phyloP scores from a whole-genome alignment of 1,140 invertebrate species.

The Diplogasteroides magnus region DNA sequence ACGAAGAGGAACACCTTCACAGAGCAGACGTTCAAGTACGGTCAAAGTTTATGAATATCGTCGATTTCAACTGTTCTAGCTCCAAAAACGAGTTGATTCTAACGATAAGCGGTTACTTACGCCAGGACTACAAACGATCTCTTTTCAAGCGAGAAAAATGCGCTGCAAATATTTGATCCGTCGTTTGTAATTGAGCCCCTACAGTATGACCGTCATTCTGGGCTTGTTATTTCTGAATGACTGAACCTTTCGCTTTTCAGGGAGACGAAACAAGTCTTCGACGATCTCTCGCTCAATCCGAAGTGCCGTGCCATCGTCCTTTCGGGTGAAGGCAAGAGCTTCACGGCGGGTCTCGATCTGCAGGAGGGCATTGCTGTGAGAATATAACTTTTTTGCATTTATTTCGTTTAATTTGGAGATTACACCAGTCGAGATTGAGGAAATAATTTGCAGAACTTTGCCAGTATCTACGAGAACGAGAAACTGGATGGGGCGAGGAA shows the following conservation, averaged over 20 bases:
- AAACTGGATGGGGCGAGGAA: constrained; percentile 18
- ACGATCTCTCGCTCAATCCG: constrained; percentile 67
- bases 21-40: constrained; percentile 75
- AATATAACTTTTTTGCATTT: background rate
- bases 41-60: no score
- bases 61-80: no score
- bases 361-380: constrained; percentile 23
- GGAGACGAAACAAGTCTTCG: constrained; percentile 77
- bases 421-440: no score
- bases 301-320: constrained; percentile 81
- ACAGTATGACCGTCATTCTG: no score
- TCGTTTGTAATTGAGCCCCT: no score
- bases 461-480: constrained; percentile 10
- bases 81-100: no score
- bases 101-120: no score
- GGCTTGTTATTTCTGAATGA: constrained; percentile 57
- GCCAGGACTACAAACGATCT: no score
- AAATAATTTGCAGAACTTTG: constrained; percentile 1
- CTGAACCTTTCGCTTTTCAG: constrained; percentile 62
- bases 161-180: no score
- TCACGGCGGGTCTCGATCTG: constrained; percentile 69
- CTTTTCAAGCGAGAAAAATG: no score
- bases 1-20: constrained; percentile 81
- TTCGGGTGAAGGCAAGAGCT: constrained; percentile 73
- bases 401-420: no score